phyloP scores from a whole-genome alignment of 2,797 vertebrate genomes.

The Rhinophrynus dorsalis region DNA sequence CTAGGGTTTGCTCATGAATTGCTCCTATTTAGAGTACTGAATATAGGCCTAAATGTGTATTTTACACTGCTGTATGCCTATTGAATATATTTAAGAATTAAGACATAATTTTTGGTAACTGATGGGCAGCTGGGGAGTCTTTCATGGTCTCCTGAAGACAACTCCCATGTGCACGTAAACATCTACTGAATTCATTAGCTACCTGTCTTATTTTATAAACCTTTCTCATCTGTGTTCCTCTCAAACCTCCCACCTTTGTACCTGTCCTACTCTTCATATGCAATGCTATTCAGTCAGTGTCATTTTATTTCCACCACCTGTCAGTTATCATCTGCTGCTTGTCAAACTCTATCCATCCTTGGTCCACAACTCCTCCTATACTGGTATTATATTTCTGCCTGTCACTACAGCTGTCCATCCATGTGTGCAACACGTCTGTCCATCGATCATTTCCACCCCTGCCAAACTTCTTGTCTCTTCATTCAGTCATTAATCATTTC shows the following conservation, averaged over 20 bases:
- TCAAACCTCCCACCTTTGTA: not conserved
- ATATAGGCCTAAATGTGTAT: no score
- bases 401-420: conserved; percentile 41
- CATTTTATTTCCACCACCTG: not conserved
- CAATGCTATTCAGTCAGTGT: conserved; percentile 5
- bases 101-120: no score
- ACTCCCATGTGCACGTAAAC: not conserved
- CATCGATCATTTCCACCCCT: conserved; percentile 35
- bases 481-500: conserved; percentile 33
- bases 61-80: no score
- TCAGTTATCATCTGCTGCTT: conserved; percentile 23
- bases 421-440: conserved; percentile 28
- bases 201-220: not conserved
- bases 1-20: no score
- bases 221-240: not conserved
- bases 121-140: not conserved
- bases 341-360: conserved; percentile 22
- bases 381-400: conserved; percentile 17
- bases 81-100: no score
- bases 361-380: conserved; percentile 8
- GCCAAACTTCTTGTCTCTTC: conserved; percentile 34
- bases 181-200: conserved; percentile 1
- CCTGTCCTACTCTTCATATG: not conserved
- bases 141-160: not conserved
- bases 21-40: no score